Conservation (phyloP, 2,797 vertebrate genomes). For the Champsocephalus gunnari region DNA sequence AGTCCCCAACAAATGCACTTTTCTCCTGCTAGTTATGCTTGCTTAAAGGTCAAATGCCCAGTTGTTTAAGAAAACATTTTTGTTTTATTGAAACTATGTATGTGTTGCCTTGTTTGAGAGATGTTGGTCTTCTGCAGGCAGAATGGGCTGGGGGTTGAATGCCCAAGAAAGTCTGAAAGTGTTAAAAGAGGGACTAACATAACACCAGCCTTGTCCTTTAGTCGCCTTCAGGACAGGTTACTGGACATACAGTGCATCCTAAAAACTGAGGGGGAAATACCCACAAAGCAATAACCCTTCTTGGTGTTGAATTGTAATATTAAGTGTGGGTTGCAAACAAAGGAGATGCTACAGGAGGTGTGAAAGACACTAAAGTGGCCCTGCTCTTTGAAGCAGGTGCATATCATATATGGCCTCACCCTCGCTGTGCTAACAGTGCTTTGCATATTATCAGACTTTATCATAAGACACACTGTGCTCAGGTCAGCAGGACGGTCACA, state of each 20-base stretch:
- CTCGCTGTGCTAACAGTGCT: neutral
- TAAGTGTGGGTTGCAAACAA: neutral
- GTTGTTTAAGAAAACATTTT: too few relatives aligned
- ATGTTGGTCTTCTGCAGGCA: neutral
- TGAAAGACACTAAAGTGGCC: neutral
- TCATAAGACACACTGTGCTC: neutral
- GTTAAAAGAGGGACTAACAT: too few relatives aligned
- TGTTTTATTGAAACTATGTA: too few relatives aligned
- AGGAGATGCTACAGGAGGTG: too few relatives aligned
- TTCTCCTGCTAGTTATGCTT: too few relatives aligned
- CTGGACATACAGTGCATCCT: neutral
- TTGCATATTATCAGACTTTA: conserved; percentile 64
- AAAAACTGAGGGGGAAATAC: neutral
- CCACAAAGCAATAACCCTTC: neutral
- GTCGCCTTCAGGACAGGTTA: neutral
- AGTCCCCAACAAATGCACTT: too few relatives aligned
- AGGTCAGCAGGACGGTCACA: neutral
- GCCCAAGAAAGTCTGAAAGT: neutral
- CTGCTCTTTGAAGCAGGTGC: neutral
- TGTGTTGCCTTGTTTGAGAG: too few relatives aligned
- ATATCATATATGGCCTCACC: neutral
- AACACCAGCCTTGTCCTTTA: too few relatives aligned
- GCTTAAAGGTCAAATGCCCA: too few relatives aligned
- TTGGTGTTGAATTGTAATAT: neutral
- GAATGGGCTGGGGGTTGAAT: neutral